These are phyloP conservation scores for Rhynchomys soricoides DNA, from an alignment of 2,113 vertebrate genomes.

Conservation along the genomic window DNA sequence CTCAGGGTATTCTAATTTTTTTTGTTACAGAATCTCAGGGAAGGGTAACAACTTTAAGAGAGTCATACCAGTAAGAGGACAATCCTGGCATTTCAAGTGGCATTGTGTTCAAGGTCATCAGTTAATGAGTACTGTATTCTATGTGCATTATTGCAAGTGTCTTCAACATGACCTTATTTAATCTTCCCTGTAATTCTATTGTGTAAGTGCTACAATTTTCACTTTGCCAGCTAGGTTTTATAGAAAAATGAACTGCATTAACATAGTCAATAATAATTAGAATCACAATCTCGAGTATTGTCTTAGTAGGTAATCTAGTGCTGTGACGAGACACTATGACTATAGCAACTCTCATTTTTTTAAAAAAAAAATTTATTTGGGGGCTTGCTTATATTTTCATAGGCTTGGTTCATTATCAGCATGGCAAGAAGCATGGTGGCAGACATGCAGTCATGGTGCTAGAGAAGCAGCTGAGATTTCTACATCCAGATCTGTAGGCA, in stretches of 20 bases:
- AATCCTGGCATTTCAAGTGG: not conserved
- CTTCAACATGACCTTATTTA: constrained; percentile 6
- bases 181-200: not conserved
- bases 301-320: not conserved
- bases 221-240: not conserved
- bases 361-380: not conserved
- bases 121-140: not conserved
- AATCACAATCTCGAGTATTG: not conserved
- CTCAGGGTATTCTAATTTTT: not conserved
- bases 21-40: not conserved
- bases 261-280: not conserved
- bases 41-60: not conserved
- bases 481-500: not conserved
- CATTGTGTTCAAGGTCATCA: not conserved
- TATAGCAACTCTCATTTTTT: not conserved
- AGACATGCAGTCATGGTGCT: too few species aligned
- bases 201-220: not conserved
- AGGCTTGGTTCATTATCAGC: not conserved
- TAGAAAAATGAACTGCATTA: not conserved
- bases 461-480: not conserved
- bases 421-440: too few species aligned
- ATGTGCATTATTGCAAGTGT: not conserved
- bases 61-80: not conserved
- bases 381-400: not conserved
- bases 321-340: not conserved